Conservation (phyloP, 2,113 vertebrate genomes). For the Hippocampus comes region DNA sequence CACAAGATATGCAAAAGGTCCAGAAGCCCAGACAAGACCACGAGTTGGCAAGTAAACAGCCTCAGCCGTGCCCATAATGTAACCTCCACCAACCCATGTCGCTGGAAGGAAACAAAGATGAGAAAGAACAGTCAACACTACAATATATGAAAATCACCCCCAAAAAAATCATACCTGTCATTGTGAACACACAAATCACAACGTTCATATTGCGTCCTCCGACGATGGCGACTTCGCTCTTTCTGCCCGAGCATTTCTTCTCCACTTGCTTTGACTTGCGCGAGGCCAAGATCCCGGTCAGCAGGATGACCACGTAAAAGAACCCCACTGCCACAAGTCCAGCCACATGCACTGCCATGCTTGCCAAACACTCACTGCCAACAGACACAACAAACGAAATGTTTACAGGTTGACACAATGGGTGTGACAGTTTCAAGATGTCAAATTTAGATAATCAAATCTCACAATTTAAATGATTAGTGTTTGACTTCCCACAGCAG, state of each 20-base stretch:
- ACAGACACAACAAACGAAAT: no score
- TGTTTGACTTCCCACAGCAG: no score
- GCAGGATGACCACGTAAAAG: conserved; percentile 69
- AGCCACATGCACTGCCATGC: conserved; percentile 50
- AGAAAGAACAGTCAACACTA: neutral
- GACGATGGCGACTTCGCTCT: conserved; percentile 66
- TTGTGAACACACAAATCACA: conserved; percentile 43
- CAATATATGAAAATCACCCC: no score
- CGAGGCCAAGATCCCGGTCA: conserved; percentile 73
- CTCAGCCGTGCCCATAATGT: conserved; percentile 77
- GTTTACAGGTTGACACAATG: no score
- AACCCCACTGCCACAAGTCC: conserved; percentile 62
- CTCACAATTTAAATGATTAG: no score
- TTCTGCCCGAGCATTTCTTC: conserved; percentile 49
- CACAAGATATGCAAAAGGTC: conserved; percentile 68
- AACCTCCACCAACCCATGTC: conserved; percentile 79
- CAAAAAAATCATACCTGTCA: conserved; percentile 37
- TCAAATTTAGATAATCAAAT: no score
- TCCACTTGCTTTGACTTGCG: conserved; percentile 71
- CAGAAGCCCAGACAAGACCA: conserved; percentile 75
- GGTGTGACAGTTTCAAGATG: no score
- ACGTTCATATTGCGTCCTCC: conserved; percentile 58
- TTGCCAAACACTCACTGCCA: neutral
- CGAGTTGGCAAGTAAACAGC: conserved; percentile 72
- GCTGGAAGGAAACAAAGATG: conserved; percentile 54